Conservation (phyloP, 92 coral and sea anemone genomes). For the Epizoanthus fatuus region DNA sequence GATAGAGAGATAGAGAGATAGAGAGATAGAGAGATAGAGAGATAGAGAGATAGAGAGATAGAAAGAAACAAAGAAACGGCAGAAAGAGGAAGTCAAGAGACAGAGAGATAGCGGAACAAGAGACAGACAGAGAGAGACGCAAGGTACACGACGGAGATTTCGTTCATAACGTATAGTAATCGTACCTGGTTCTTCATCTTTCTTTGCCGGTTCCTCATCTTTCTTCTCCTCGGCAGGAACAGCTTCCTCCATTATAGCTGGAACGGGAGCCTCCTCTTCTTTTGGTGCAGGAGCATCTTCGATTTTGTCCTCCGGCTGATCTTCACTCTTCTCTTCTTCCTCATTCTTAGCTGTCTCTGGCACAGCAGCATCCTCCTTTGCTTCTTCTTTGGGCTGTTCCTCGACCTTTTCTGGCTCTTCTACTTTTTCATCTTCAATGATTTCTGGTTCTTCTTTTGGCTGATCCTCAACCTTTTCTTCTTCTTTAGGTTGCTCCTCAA, state of each 20-base stretch:
- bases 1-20: no score
- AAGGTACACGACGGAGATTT: no score
- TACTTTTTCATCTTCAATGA: constrained; percentile 8
- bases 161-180: no score
- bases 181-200: constrained; percentile 21
- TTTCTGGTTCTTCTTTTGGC: constrained; percentile 1
- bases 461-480: constrained; percentile 16
- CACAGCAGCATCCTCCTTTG: not conserved
- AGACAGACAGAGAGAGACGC: no score
- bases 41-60: no score
- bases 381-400: not conserved
- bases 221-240: not conserved
- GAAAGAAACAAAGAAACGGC: no score
- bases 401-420: not conserved
- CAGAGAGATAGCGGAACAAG: no score
- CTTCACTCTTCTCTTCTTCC: not conserved
- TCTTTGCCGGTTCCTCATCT: constrained; percentile 10
- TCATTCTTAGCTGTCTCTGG: not conserved
- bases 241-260: not conserved
- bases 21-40: no score
- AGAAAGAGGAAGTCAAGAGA: no score
- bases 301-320: no score
- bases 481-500: not conserved
- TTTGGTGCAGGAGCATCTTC: not conserved
- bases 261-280: not conserved